A percentile compares a stretch with the other conserved stretches of the same genome.
phyloP scores from a whole-genome alignment of 1,140 invertebrate genomes.

The Scaptomyza pallida region DNA sequence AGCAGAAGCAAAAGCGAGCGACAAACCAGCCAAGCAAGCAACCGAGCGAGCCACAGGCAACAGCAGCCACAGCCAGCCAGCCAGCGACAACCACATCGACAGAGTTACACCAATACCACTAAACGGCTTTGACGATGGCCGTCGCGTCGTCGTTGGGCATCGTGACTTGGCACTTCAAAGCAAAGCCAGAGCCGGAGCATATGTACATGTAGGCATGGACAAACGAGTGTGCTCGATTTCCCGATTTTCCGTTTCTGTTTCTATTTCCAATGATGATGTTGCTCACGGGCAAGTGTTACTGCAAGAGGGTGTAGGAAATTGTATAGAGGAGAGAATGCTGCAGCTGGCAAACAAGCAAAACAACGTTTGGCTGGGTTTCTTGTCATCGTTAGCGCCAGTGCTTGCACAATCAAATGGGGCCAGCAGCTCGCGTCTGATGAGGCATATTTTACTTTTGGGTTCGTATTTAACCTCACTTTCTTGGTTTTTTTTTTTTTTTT shows the following conservation, averaged over 20 bases:
- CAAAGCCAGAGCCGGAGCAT: constrained; percentile 29
- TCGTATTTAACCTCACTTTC: constrained; percentile 55
- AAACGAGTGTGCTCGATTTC: constrained; percentile 31
- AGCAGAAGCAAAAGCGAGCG: constrained; percentile 24
- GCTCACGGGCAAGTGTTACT: constrained; percentile 42
- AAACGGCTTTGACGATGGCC: constrained; percentile 24
- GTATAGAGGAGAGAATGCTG: constrained; percentile 32
- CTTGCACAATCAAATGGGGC: constrained; percentile 47
- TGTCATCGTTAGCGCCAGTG: constrained; percentile 27
- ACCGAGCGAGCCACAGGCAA: constrained; percentile 11
- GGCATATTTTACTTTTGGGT: constrained; percentile 55
- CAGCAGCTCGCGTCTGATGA: constrained; percentile 47
- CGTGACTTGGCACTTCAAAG: constrained; percentile 59
- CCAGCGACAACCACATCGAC: constrained; percentile 48
- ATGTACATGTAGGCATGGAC: constrained; percentile 17
- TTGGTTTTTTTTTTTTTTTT: constrained; percentile 20
- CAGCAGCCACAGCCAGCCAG: constrained; percentile 32
- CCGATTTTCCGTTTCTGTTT: constrained; percentile 25
- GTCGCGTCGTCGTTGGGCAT: constrained; percentile 42
- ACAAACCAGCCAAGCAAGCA: constrained; percentile 51
- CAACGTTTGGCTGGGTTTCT: constrained; percentile 38
- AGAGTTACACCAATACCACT: constrained; percentile 60
- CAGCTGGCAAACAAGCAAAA: constrained; percentile 43
- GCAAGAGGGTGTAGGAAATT: not conserved
- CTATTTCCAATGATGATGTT: constrained; percentile 45